phyloP scores from a whole-genome alignment of 2,113 vertebrate species.

The Bujurquina vittata region DNA sequence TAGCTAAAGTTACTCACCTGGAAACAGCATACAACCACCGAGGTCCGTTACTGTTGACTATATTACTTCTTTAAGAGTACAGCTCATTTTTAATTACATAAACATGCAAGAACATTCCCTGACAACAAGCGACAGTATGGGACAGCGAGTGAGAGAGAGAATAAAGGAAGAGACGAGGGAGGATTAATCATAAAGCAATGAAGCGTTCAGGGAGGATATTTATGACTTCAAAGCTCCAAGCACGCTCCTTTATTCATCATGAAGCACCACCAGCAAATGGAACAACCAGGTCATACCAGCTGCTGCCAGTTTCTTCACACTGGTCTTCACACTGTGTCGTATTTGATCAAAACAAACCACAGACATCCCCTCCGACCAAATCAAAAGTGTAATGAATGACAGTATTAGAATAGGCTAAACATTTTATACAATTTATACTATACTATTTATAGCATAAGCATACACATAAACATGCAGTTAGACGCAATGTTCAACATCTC shows the following conservation, averaged over 20 bases:
- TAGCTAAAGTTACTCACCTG: constrained; percentile 41
- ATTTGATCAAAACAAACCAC: constrained; percentile 7
- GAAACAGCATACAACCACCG: constrained; percentile 38
- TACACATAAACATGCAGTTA: background rate
- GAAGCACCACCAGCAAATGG: constrained; percentile 11
- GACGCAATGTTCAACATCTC: background rate
- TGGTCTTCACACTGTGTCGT: background rate
- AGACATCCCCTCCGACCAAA: constrained; percentile 10
- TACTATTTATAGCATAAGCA: no score
- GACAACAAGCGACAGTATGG: constrained; percentile 22
- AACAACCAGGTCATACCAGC: constrained; percentile 17
- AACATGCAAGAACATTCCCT: background rate
- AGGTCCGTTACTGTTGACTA: background rate
- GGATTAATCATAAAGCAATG: constrained; percentile 61
- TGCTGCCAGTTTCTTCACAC: constrained; percentile 27
- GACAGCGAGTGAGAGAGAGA: constrained; percentile 9
- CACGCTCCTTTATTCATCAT: constrained; percentile 38
- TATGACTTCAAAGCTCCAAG: constrained; percentile 67
- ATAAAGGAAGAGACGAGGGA: constrained; percentile 21
- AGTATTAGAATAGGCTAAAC: background rate
- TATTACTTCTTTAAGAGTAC: no score
- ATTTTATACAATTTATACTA: background rate
- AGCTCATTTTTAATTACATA: constrained; percentile 30
- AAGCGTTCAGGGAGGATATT: constrained; percentile 56
- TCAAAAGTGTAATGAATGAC: background rate